Evolutionary conservation across 1,140 invertebrate genomes (phyloP).

Genomic region (Episyrphus balteatus): DNA sequence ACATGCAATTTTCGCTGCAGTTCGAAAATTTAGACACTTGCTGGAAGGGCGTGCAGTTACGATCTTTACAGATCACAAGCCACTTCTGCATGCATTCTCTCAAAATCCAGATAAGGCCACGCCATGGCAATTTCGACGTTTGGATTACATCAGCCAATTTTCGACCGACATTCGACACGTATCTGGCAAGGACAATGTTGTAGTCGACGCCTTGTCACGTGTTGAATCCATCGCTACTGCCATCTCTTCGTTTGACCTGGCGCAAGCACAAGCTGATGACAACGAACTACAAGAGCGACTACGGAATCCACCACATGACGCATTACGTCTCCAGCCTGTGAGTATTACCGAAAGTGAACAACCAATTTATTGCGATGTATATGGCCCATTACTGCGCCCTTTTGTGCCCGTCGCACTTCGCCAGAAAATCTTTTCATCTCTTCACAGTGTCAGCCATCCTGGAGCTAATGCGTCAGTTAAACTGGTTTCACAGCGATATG

Average conservation of each 20-base stretch:
- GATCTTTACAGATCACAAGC: conserved; percentile 36
- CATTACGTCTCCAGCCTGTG: background rate
- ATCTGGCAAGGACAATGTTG: conserved; percentile 24
- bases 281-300: background rate
- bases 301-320: background rate
- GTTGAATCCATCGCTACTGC: too few relatives aligned
- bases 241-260: background rate
- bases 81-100: conserved; percentile 23
- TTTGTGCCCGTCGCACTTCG: background rate
- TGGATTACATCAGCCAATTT: conserved; percentile 34
- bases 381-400: background rate
- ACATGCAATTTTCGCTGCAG: conserved; percentile 1
- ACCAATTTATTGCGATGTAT: background rate
- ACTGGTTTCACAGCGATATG: background rate
- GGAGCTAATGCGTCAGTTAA: background rate
- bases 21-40: background rate
- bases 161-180: conserved; percentile 30
- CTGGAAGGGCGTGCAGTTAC: conserved; percentile 33
- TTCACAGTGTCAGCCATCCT: conserved; percentile 1
- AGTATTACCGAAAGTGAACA: too few relatives aligned
- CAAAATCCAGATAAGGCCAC: conserved; percentile 21
- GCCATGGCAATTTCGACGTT: conserved; percentile 18
- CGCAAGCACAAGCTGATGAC: conserved; percentile 1
- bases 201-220: conserved; percentile 26
- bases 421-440: background rate